Conservation (phyloP, 2,888 invertebrate genomes). For the Sinodicranocentrus sp. region DNA sequence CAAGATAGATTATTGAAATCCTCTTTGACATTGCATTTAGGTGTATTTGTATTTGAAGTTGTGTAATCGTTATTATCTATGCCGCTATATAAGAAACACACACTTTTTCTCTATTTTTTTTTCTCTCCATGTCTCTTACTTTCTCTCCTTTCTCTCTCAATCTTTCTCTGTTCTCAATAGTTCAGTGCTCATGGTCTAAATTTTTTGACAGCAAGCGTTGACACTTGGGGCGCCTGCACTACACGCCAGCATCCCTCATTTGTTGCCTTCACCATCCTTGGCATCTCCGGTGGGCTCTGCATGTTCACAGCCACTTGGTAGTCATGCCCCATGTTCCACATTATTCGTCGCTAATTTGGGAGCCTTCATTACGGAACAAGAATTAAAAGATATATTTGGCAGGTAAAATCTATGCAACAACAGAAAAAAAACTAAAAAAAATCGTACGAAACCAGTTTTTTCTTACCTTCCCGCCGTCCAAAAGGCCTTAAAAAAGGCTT, state of each 20-base stretch:
- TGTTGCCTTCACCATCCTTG: constrained; percentile 94
- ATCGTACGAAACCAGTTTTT: background rate
- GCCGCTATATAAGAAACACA: constrained; percentile 17
- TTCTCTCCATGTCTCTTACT: constrained; percentile 24
- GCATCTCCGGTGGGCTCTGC: constrained; percentile 91
- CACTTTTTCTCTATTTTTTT: constrained; percentile 28
- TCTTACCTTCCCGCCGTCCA: background rate
- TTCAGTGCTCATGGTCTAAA: constrained; percentile 57
- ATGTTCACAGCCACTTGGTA: constrained; percentile 82
- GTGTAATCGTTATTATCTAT: constrained; percentile 1
- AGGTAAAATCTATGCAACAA: constrained; percentile 84
- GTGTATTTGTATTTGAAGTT: constrained; percentile 4
- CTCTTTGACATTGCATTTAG: too few species aligned
- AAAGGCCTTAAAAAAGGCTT: background rate
- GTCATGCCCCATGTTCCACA: constrained; percentile 95
- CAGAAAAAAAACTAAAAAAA: background rate
- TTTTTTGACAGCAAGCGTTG: constrained; percentile 81
- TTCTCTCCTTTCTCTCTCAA: constrained; percentile 34
- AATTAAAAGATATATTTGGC: constrained; percentile 98
- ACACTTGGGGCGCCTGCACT: constrained; percentile 77
- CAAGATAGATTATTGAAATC: too few species aligned
- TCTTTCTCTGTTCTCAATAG: constrained; percentile 32
- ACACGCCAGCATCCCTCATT: constrained; percentile 87
- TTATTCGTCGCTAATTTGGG: constrained; percentile 99
- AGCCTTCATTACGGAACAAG: constrained; percentile 98